Conservation (phyloP, 1,140 invertebrate genomes). For the Triops cancriformis region DNA sequence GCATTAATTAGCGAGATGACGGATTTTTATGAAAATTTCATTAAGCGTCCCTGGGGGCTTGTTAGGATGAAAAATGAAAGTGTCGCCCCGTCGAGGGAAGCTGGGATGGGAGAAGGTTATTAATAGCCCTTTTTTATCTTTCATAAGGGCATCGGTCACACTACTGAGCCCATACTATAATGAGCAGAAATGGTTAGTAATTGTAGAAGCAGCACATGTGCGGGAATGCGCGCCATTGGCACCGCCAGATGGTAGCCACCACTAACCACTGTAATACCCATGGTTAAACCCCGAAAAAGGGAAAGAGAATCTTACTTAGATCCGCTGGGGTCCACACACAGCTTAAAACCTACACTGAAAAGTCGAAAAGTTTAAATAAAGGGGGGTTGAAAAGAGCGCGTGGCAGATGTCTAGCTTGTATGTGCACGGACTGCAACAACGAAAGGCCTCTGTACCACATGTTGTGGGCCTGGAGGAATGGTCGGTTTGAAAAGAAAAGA, state of each 20-base stretch:
- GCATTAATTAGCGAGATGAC: too few relatives aligned
- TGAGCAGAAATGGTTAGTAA: neutral
- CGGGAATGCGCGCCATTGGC: neutral
- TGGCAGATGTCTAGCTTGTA: slow-evolving; percentile 4
- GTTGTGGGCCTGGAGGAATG: neutral
- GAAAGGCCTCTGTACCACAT: neutral
- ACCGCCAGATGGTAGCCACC: neutral
- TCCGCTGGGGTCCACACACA: too few relatives aligned
- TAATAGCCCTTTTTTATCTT: neutral
- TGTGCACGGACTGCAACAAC: neutral
- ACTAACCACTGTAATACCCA: neutral
- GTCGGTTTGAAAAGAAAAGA: neutral
- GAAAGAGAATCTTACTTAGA: too few relatives aligned
- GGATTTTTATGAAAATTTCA: too few relatives aligned
- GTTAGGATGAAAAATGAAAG: too few relatives aligned
- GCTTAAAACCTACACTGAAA: neutral
- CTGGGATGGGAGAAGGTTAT: neutral
- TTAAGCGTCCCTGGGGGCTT: too few relatives aligned
- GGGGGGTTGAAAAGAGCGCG: neutral
- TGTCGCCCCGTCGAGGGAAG: too few relatives aligned
- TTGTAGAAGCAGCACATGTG: neutral
- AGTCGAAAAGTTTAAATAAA: neutral
- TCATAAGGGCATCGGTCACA: neutral
- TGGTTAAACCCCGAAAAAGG: neutral
- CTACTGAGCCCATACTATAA: neutral